phyloP scores from a whole-genome alignment of 53 echinoderm and acorn worm species.

The Hippasteria phrygiana region DNA sequence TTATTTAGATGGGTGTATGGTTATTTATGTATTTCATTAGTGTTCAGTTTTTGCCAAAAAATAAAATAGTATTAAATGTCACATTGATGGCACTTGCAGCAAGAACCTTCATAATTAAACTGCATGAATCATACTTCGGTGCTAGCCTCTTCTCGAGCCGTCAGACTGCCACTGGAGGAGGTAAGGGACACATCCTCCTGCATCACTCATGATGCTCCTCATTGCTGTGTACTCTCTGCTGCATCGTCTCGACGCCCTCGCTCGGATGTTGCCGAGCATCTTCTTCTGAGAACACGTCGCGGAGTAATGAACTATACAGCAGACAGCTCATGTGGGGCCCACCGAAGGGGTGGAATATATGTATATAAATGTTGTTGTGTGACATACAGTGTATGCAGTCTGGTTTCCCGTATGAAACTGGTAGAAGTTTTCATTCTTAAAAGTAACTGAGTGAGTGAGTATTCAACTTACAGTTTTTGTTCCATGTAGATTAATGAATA shows the following conservation, averaged over 20 bases:
- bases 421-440: too few species aligned
- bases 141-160: background rate
- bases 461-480: too few species aligned
- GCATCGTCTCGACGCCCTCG: background rate
- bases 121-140: background rate
- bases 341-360: background rate
- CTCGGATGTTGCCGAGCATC: background rate
- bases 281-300: conserved; percentile 11
- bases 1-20: too few species aligned
- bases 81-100: background rate
- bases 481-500: too few species aligned
- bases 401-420: background rate
- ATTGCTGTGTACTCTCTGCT: background rate
- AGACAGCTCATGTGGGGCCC: background rate
- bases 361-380: background rate
- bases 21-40: too few species aligned
- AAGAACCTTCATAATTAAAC: background rate
- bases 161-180: background rate
- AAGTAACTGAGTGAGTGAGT: too few species aligned
- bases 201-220: background rate
- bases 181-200: conserved; percentile 22
- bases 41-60: too few species aligned
- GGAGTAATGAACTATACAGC: conserved; percentile 52
- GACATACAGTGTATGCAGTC: background rate
- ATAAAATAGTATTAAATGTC: background rate